A percentile compares a stretch with the other conserved stretches of the same genome.
These are phyloP conservation scores for Enteromius anoplus DNA, from an alignment of 2,797 vertebrate genomes.

Conservation along the genomic window DNA sequence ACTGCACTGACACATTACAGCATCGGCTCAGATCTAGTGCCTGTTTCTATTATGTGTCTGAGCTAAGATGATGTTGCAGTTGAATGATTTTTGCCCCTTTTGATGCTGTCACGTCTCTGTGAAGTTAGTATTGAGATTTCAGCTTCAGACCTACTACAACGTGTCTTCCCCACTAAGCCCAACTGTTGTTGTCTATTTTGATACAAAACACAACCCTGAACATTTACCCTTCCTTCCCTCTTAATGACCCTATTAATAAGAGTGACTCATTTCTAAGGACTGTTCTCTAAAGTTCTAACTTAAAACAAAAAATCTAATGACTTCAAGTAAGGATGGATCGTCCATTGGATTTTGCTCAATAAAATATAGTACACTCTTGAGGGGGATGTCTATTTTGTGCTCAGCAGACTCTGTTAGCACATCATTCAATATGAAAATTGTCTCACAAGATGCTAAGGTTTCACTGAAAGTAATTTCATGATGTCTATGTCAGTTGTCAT, in stretches of 20 bases:
- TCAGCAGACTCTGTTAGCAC: constrained; percentile 6
- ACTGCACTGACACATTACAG: constrained; percentile 4
- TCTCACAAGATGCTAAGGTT: background rate
- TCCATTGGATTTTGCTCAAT: background rate
- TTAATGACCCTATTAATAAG: constrained; percentile 54
- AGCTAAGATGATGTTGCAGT: background rate
- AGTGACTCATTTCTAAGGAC: constrained; percentile 25
- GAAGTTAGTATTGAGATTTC: constrained; percentile 60
- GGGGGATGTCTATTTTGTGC: constrained; percentile 8
- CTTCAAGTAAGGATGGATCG: constrained; percentile 32
- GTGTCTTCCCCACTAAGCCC: constrained; percentile 58
- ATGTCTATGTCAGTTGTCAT: constrained; percentile 31
- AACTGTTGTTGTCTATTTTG: constrained; percentile 44
- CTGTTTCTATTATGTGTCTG: constrained; percentile 1
- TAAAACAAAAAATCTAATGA: constrained; percentile 3
- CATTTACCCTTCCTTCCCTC: constrained; percentile 30
- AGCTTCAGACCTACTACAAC: constrained; percentile 55
- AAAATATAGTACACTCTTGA: background rate
- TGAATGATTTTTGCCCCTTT: constrained; percentile 19
- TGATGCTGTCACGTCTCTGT: constrained; percentile 60
- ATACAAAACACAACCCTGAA: constrained; percentile 24
- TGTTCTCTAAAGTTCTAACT: constrained; percentile 40
- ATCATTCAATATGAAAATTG: background rate
- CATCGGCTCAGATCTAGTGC: background rate
- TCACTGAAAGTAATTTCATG: background rate